Conservation (phyloP, 2,113 vertebrate species). For the Sturnira hondurensis region DNA sequence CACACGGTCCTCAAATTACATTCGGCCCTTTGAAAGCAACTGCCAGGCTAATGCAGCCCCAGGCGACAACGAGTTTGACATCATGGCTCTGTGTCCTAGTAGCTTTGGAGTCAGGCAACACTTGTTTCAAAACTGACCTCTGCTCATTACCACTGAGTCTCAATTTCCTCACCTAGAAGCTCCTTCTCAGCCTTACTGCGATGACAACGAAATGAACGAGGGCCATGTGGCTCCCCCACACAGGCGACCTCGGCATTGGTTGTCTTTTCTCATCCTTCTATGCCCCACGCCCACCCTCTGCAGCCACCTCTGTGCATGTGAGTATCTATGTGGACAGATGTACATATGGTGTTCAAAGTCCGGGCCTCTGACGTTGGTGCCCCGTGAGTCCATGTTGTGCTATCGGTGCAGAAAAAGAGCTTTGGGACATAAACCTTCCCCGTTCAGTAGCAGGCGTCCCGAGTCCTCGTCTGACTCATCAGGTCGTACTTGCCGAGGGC, state of each 20-base stretch:
- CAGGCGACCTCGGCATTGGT: neutral
- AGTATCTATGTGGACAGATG: neutral
- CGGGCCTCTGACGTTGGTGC: neutral
- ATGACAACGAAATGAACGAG: neutral
- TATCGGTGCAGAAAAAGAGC: neutral
- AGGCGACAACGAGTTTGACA: too few species aligned
- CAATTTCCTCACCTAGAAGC: neutral
- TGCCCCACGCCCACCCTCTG: neutral
- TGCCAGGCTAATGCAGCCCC: too few species aligned
- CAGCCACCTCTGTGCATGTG: neutral
- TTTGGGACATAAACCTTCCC: constrained; percentile 6
- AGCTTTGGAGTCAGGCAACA: neutral
- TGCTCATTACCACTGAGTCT: neutral
- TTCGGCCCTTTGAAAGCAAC: too few species aligned
- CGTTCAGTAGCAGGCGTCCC: neutral
- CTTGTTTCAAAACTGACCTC: neutral
- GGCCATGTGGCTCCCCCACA: neutral
- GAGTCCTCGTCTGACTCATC: constrained; percentile 53
- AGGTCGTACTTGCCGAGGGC: neutral
- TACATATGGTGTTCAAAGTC: neutral
- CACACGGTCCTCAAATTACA: too few species aligned
- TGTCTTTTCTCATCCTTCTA: neutral
- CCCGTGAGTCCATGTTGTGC: neutral
- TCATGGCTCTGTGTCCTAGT: neutral
- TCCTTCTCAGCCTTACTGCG: neutral